Conservation (phyloP, 2,797 vertebrate species). For the Acanthornis magna region DNA sequence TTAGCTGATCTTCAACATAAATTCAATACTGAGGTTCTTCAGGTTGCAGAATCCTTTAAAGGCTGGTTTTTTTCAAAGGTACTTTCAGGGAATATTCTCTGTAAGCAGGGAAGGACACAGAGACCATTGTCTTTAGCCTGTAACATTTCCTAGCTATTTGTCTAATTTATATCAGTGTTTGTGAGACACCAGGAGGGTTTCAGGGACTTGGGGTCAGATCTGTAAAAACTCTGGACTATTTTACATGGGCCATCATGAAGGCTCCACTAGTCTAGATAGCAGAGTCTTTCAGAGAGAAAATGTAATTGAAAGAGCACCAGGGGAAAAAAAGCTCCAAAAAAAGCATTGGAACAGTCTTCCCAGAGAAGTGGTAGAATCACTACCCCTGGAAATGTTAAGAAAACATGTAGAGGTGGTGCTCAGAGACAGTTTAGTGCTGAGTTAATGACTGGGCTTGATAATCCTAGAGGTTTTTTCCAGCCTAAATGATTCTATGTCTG, state of each 20-base stretch:
- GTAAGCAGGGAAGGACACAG: neutral
- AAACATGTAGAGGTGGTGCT: neutral
- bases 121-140: neutral
- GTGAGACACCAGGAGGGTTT: neutral
- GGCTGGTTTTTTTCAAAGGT: neutral
- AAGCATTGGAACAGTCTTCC: neutral
- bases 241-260: no score
- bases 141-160: neutral
- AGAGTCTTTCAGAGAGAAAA: neutral
- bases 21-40: neutral
- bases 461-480: neutral
- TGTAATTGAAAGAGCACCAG: neutral
- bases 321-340: neutral
- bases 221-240: neutral
- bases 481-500: neutral
- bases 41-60: neutral
- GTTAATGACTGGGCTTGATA: neutral
- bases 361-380: neutral
- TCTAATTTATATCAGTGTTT: neutral
- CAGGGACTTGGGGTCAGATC: neutral
- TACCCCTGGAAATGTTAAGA: neutral
- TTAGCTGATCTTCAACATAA: neutral
- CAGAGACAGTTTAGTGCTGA: neutral
- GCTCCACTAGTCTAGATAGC: neutral
- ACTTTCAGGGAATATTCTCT: neutral